Base-by-base conservation (phyloP, 2,888 invertebrate genomes). In the Leptothorax acervorum region DNA sequence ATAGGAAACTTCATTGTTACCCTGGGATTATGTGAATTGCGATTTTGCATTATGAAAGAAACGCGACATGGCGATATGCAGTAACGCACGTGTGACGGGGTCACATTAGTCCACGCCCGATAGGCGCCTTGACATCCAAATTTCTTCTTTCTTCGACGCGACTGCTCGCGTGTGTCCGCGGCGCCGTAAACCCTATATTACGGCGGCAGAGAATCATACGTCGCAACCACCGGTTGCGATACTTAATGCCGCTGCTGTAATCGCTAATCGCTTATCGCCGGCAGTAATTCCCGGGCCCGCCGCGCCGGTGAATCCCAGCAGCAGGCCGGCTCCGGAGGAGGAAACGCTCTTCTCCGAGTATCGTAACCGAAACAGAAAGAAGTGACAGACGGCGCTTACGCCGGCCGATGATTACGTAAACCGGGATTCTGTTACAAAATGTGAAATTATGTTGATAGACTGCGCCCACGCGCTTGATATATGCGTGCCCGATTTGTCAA, bases 61-160 rank as follows among this genome's bases (percentile, higher is more conserved):
- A 86, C 74, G 76, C 81, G 76, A 76, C 71, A 84, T 84, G 53
- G 84, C 71, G 63, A 74, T 73, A 57, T 68, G 70, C 73, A 1
- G 66, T 55, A 55, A 78, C 39, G 82, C 78, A 55, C 78, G 55
- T 70, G 78, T 57, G 70, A 39, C 60, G 65, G 53, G 42, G 28
- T 66, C 66, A n/a, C 60, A 35, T 57, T 18, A 48, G 70, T 71
- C 48, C 42, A 31, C 45, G 78, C 42, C 68, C 70, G 71, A 85
- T n/a, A 45, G 53, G 8, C 75, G 85, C 92, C 91, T 91, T 91
- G 91, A 92, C 91, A 92, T 89, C 91, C 90, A 88, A 91, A 91
- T 83, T 65, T 63, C 76, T 65, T 66, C 76, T 57, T 5, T 66
- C 45, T 55, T 28, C 76, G 57, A n/a, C 68, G 76, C 57, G 31